phyloP scores from a whole-genome alignment of 1,140 invertebrate genomes.

The Solenopsis invicta region DNA sequence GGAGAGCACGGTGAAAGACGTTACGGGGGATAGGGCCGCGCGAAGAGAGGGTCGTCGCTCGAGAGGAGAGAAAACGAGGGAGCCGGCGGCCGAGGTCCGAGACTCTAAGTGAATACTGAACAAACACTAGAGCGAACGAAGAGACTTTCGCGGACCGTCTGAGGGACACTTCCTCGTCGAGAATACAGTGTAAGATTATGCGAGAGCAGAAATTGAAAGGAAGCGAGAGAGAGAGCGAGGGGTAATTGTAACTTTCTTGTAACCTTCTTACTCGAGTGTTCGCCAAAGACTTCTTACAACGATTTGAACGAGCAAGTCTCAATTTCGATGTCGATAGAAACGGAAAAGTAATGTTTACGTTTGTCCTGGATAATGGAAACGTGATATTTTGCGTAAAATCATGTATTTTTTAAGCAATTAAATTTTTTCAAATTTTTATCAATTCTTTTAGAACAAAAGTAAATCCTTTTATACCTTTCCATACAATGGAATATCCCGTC shows the following conservation, averaged over 20 bases:
- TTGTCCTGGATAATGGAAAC: neutral
- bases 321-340: neutral
- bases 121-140: slow-evolving; percentile 74
- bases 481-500: neutral
- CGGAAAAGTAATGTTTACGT: neutral
- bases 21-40: neutral
- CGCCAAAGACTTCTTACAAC: neutral
- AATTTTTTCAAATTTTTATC: neutral
- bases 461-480: neutral
- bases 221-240: neutral
- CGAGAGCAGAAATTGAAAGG: slow-evolving; percentile 39
- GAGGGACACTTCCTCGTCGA: slow-evolving; percentile 35
- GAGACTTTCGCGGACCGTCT: slow-evolving; percentile 67
- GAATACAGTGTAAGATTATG: slow-evolving; percentile 57
- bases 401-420: neutral
- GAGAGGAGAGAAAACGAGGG: slow-evolving; percentile 58
- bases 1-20: neutral
- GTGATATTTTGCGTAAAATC: neutral
- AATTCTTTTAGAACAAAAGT: neutral
- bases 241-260: neutral
- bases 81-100: slow-evolving; percentile 44
- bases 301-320: neutral
- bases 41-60: slow-evolving; percentile 29
- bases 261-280: neutral
- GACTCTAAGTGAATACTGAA: slow-evolving; percentile 73